These are phyloP conservation scores for Drosophila planitibia DNA, from an alignment of 2,888 invertebrate genomes.

Conservation along the genomic window DNA sequence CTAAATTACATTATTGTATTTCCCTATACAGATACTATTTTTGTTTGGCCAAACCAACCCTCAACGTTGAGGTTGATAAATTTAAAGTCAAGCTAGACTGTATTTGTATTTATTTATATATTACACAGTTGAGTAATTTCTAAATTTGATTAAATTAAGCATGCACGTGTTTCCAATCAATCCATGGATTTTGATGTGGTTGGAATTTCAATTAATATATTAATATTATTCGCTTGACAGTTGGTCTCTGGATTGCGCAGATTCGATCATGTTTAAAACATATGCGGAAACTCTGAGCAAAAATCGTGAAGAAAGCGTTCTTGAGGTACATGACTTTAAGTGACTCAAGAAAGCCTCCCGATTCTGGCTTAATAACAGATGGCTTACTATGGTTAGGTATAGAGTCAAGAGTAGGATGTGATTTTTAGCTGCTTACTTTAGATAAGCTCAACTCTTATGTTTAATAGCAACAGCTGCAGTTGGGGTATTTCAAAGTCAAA, in stretches of 20 bases:
- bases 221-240: constrained; percentile 1
- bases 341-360: background rate
- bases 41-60: background rate
- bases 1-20: background rate
- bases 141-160: background rate
- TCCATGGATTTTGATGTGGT: background rate
- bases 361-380: background rate
- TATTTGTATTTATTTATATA: background rate
- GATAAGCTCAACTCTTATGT: background rate
- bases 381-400: background rate
- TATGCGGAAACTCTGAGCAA: background rate
- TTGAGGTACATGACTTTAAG: constrained; percentile 1
- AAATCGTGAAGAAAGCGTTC: background rate
- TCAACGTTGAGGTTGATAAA: background rate
- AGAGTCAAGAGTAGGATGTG: background rate
- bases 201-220: constrained; percentile 14
- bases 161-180: constrained; percentile 2
- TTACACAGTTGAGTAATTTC: background rate
- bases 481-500: constrained; percentile 40
- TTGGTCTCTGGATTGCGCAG: background rate
- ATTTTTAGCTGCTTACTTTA: background rate
- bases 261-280: constrained; percentile 14
- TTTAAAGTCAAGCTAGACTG: background rate
- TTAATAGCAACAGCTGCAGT: background rate
- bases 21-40: background rate